A percentile compares a stretch with the other conserved stretches of the same genome.
phyloP scores from a whole-genome alignment of 2,888 invertebrate genomes.

The Patella ulyssiponensis region DNA sequence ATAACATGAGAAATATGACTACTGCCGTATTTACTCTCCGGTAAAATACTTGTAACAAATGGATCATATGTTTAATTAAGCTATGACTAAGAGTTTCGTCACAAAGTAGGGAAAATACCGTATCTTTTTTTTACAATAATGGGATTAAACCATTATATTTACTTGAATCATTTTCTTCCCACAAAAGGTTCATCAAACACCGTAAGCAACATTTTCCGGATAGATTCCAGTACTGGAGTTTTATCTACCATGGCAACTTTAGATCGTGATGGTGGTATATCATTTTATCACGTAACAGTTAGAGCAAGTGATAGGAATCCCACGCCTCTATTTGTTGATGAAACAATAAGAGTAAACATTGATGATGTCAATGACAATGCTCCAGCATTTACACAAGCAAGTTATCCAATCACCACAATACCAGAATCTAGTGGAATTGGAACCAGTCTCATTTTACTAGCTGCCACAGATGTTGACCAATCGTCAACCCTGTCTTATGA shows the following conservation, averaged over 20 bases:
- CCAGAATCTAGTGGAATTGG: constrained; percentile 11
- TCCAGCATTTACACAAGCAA: constrained; percentile 31
- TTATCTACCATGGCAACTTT: constrained; percentile 7
- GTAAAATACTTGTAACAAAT: no score
- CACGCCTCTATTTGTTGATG: constrained; percentile 20
- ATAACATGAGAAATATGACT: no score
- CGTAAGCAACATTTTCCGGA: constrained; percentile 16
- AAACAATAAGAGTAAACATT: constrained; percentile 28
- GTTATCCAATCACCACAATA: constrained; percentile 26
- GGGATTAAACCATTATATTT: no score
- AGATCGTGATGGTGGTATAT: constrained; percentile 23
- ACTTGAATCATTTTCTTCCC: no score
- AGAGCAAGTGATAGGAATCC: constrained; percentile 34
- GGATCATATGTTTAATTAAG: no score
- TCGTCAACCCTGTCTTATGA: constrained; percentile 29
- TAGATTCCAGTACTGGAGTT: background rate
- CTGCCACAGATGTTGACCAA: constrained; percentile 29
- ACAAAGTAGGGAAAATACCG: no score
- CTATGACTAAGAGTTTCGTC: no score
- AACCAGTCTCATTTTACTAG: constrained; percentile 15
- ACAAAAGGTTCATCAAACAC: background rate
- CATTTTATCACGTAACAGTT: constrained; percentile 44
- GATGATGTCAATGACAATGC: constrained; percentile 40
- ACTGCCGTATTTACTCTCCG: no score
- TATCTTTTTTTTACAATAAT: no score